Percentiles rank a stretch among this genome's conserved stretches.
phyloP scores from a whole-genome alignment of 2,797 vertebrate species.

The Myoxocephalus aenaeus region DNA sequence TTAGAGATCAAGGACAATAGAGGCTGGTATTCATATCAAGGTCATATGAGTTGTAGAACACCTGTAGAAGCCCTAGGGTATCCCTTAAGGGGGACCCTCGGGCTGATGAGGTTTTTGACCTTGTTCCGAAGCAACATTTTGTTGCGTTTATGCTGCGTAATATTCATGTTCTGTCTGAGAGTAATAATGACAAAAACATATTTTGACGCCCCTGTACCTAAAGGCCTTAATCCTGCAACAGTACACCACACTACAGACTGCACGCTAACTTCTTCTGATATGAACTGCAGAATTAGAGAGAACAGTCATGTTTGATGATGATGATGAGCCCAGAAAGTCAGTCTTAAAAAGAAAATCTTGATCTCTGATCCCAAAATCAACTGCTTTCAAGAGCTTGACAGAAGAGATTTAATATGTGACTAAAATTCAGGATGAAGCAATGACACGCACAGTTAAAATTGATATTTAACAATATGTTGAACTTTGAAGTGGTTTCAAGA shows the following conservation, averaged over 20 bases:
- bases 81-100: too few species aligned
- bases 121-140: not conserved
- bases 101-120: too few species aligned
- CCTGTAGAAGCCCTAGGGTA: too few species aligned
- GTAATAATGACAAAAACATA: too few species aligned
- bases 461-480: not conserved
- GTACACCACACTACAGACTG: too few species aligned
- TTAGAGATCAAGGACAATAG: too few species aligned
- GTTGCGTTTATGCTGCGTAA: not conserved
- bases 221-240: too few species aligned
- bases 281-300: not conserved
- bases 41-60: too few species aligned
- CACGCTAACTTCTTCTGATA: too few species aligned
- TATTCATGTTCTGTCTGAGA: too few species aligned
- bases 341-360: not conserved
- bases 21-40: too few species aligned
- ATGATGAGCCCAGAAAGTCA: not conserved
- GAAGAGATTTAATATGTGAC: not conserved
- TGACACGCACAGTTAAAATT: not conserved
- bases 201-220: too few species aligned
- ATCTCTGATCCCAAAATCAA: not conserved
- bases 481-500: slow-evolving; percentile 8
- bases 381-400: not conserved
- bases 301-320: not conserved
- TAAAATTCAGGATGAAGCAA: not conserved